Conservation (phyloP, 2,113 vertebrate species). For the Corythaixoides concolor region DNA sequence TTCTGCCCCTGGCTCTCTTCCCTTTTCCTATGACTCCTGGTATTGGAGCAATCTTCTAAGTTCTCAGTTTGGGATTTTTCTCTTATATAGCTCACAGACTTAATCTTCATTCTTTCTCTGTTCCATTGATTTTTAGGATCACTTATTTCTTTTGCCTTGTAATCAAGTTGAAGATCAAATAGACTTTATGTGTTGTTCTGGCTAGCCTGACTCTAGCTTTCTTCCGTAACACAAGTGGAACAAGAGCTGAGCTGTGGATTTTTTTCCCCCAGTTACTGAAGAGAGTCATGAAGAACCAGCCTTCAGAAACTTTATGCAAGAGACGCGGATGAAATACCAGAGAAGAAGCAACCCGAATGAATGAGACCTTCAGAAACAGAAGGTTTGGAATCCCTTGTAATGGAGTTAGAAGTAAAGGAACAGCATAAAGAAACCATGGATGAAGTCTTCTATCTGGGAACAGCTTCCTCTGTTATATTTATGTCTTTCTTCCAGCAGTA, state of each 20-base stretch:
- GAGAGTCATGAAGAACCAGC: slow-evolving; percentile 86
- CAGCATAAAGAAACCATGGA: background rate
- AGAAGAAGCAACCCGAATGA: slow-evolving; percentile 71
- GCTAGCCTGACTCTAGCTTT: background rate
- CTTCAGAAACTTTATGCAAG: slow-evolving; percentile 88
- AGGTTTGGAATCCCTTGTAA: background rate
- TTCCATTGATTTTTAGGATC: background rate
- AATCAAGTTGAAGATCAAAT: background rate
- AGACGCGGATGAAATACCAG: slow-evolving; percentile 78
- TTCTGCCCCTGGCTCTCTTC: background rate
- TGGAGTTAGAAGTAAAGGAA: background rate
- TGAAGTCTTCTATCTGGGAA: background rate
- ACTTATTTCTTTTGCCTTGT: background rate
- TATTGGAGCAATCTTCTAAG: background rate
- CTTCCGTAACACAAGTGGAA: background rate
- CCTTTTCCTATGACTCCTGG: background rate
- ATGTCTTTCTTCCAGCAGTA: background rate
- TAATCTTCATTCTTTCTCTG: background rate
- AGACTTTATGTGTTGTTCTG: background rate
- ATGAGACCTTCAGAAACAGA: background rate
- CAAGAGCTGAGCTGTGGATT: background rate
- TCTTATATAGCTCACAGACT: background rate
- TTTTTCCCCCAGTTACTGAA: slow-evolving; percentile 78
- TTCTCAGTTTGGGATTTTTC: background rate
- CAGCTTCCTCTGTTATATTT: background rate